Evolutionary conservation across 2,797 vertebrate species (phyloP).

Genomic region (Holocentrus rufus): DNA sequence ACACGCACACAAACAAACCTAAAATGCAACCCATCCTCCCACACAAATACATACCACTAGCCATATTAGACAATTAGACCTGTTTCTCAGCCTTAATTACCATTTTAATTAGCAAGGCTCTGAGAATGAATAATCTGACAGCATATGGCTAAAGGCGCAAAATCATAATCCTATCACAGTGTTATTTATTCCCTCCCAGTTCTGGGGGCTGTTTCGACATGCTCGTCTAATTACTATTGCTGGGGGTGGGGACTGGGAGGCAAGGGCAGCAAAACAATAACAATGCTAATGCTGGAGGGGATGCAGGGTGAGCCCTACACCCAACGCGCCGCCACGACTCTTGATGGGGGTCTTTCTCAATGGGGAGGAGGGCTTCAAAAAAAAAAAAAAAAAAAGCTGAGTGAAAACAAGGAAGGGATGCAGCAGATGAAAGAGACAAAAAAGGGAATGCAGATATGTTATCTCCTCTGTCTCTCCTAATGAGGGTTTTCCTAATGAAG

Average conservation of each 20-base stretch:
- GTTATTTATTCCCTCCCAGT: slow-evolving; percentile 71
- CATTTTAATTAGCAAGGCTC: slow-evolving; percentile 78
- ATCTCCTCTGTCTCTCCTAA: slow-evolving; percentile 24
- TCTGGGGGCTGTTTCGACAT: slow-evolving; percentile 67
- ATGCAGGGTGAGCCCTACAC: slow-evolving; percentile 40
- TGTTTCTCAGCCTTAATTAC: slow-evolving; percentile 73
- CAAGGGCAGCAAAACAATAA: slow-evolving; percentile 69
- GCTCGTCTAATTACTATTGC: slow-evolving; percentile 72
- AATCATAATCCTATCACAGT: slow-evolving; percentile 77
- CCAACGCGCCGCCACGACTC: slow-evolving; percentile 14
- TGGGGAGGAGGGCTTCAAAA: slow-evolving; percentile 21
- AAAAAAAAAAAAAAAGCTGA: too few species aligned
- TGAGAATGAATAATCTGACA: slow-evolving; percentile 75
- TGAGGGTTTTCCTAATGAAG: slow-evolving; percentile 45
- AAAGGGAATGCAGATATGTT: slow-evolving; percentile 14
- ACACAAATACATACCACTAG: slow-evolving; percentile 27
- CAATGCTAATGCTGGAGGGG: slow-evolving; percentile 67
- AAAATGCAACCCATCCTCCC: slow-evolving; percentile 18
- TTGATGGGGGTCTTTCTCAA: slow-evolving; percentile 46
- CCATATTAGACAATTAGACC: slow-evolving; percentile 53
- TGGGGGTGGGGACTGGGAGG: slow-evolving; percentile 60
- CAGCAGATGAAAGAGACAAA: slow-evolving; percentile 34
- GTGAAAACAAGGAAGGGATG: slow-evolving; percentile 27
- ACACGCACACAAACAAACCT: slow-evolving; percentile 21
- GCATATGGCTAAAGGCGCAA: slow-evolving; percentile 73